phyloP scores from a whole-genome alignment of 2,113 vertebrate genomes.

The Ibidorhyncha struthersii region DNA sequence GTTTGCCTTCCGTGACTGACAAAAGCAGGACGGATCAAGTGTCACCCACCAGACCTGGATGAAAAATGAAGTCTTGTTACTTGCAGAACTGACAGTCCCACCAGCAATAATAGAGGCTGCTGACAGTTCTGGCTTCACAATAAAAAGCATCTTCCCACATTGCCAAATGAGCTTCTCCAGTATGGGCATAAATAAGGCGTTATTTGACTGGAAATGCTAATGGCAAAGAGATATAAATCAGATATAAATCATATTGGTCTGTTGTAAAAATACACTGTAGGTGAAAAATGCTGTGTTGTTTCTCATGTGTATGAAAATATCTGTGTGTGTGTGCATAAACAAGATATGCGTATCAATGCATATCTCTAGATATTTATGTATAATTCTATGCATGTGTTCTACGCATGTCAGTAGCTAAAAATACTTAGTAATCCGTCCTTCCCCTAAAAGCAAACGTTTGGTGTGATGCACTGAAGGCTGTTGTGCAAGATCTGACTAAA shows the following conservation, averaged over 20 bases:
- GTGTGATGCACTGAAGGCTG: not conserved
- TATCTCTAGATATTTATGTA: not conserved
- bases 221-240: not conserved
- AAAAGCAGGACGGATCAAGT: not conserved
- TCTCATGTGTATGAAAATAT: not conserved
- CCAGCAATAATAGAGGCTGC: slow-evolving; percentile 38
- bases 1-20: not conserved
- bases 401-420: not conserved
- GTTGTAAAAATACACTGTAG: not conserved
- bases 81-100: slow-evolving; percentile 41
- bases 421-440: not conserved
- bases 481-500: not conserved
- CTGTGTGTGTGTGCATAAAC: not conserved
- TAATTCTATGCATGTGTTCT: not conserved
- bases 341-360: not conserved
- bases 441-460: not conserved
- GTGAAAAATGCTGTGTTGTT: not conserved
- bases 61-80: slow-evolving; percentile 38
- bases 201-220: slow-evolving; percentile 19
- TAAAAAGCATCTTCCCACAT: not conserved
- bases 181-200: not conserved
- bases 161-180: not conserved
- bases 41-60: not conserved
- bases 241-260: not conserved
- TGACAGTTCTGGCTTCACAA: slow-evolving; percentile 9